A percentile compares a stretch with the other conserved stretches of the same genome.
phyloP scores from a whole-genome alignment of 1,140 invertebrate species.

The Linepithema humile region DNA sequence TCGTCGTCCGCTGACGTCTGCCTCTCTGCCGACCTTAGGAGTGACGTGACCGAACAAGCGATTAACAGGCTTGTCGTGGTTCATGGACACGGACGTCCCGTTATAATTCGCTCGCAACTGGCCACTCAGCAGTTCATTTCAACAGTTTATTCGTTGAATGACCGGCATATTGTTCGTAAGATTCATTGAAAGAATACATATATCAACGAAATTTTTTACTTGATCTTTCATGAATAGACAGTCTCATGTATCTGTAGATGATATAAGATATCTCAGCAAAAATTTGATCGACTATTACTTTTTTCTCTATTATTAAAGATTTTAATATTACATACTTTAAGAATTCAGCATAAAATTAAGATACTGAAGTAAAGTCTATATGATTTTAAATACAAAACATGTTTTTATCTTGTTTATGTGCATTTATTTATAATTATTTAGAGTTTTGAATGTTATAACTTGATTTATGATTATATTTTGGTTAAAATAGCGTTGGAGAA shows the following conservation, averaged over 20 bases:
- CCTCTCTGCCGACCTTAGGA: neutral
- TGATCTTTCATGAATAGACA: neutral
- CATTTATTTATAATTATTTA: neutral
- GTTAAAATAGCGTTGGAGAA: neutral
- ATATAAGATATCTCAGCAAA: neutral
- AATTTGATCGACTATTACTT: neutral
- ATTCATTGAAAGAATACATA: constrained; percentile 25
- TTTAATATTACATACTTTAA: neutral
- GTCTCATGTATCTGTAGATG: neutral
- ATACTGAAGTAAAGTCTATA: neutral
- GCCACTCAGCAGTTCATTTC: constrained; percentile 28
- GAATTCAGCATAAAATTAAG: neutral
- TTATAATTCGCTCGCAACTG: constrained; percentile 43
- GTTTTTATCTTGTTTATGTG: neutral
- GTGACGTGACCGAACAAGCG: constrained; percentile 3
- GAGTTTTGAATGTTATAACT: too few relatives aligned
- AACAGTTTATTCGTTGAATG: constrained; percentile 18
- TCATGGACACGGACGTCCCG: constrained; percentile 49
- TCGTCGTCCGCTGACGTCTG: neutral
- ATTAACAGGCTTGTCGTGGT: constrained; percentile 42
- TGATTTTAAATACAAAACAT: neutral
- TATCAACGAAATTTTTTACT: constrained; percentile 36
- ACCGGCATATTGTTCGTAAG: constrained; percentile 47
- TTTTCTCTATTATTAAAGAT: neutral
- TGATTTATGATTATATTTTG: neutral